Evolutionary conservation across 1,140 invertebrate genomes (phyloP).

Genomic region (Drosophila burlai): DNA sequence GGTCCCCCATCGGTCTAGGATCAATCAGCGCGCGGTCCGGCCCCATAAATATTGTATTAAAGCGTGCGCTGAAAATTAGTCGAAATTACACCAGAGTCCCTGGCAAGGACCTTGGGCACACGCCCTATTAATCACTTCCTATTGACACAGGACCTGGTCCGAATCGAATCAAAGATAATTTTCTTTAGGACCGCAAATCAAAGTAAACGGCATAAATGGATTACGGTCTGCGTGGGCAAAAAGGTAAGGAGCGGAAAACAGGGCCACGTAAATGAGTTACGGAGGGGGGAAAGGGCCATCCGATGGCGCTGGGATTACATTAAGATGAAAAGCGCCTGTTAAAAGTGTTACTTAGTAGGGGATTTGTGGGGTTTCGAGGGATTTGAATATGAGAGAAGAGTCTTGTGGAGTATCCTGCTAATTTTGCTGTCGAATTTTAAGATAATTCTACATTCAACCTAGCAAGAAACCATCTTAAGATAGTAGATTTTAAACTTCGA

Average conservation of each 20-base stretch:
- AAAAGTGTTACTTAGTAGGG: conserved; percentile 39
- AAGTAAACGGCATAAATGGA: conserved; percentile 78
- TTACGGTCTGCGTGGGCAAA: conserved; percentile 40
- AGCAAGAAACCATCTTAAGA: not conserved
- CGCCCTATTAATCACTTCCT: conserved; percentile 76
- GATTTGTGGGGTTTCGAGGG: conserved; percentile 30
- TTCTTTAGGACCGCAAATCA: conserved; percentile 69
- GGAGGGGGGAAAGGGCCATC: not conserved
- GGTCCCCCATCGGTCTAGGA: conserved; percentile 21
- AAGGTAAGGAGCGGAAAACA: conserved; percentile 58
- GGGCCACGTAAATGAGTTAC: conserved; percentile 72
- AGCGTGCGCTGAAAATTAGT: conserved; percentile 76
- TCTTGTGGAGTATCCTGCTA: too few species aligned
- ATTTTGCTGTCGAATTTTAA: not conserved
- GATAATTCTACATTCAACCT: too few species aligned
- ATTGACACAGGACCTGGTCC: conserved; percentile 62
- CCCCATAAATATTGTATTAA: conserved; percentile 79
- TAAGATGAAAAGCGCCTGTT: conserved; percentile 17
- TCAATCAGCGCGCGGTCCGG: conserved; percentile 50
- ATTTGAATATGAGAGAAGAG: conserved; percentile 4
- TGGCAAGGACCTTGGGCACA: conserved; percentile 12
- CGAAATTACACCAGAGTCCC: conserved; percentile 68
- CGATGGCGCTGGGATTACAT: conserved; percentile 1
- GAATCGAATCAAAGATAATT: conserved; percentile 79
- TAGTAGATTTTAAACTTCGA: not conserved